These are phyloP conservation scores for Anarrhichthys ocellatus DNA, from an alignment of 2,113 vertebrate species.

Conservation along the genomic window DNA sequence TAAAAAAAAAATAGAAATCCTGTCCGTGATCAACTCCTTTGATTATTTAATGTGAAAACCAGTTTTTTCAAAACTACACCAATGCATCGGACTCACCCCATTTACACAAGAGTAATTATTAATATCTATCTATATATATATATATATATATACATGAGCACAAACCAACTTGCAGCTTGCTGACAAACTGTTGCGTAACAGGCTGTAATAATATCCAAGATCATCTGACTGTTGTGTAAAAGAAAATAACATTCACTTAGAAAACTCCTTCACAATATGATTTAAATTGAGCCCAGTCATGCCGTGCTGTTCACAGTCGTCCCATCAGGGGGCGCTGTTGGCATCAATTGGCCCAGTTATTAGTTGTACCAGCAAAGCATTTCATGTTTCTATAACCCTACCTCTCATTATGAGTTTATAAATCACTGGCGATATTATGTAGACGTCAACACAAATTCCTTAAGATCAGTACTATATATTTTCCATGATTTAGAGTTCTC, in stretches of 20 bases:
- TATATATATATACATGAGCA: neutral
- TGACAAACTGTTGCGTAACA: neutral
- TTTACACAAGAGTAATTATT: neutral
- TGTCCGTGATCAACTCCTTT: neutral
- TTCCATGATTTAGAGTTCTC: constrained; percentile 60
- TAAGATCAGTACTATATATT: constrained; percentile 45
- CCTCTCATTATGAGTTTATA: constrained; percentile 55
- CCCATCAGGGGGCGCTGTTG: constrained; percentile 58
- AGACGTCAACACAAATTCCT: constrained; percentile 45
- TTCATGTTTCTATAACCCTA: constrained; percentile 68
- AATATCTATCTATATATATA: neutral
- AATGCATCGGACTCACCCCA: neutral
- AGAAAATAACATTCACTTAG: neutral
- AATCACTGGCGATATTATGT: constrained; percentile 62
- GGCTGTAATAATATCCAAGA: neutral
- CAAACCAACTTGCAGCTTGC: neutral
- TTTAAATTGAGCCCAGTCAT: constrained; percentile 34
- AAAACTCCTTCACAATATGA: neutral
- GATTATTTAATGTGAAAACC: neutral
- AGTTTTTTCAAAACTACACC: neutral
- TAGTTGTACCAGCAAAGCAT: constrained; percentile 55
- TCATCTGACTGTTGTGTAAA: neutral
- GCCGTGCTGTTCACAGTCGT: constrained; percentile 26
- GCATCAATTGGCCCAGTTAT: constrained; percentile 34
- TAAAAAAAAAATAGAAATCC: neutral